Conservation (phyloP, 2,113 vertebrate genomes). For the Tyto alba region DNA sequence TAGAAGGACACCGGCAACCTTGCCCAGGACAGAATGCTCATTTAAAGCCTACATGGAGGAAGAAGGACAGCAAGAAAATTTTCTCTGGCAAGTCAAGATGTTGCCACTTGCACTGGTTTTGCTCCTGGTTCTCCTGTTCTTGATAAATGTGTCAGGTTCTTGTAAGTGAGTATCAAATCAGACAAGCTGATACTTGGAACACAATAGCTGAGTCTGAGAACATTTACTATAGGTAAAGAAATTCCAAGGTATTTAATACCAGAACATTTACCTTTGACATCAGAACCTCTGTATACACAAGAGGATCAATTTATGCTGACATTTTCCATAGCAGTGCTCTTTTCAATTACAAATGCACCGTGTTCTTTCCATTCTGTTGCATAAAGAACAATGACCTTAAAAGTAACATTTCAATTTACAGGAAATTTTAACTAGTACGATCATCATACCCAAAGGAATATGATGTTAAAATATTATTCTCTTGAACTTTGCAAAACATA, state of each 20-base stretch:
- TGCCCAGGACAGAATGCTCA: neutral
- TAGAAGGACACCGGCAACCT: neutral
- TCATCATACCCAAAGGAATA: slow-evolving; percentile 5
- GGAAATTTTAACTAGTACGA: neutral
- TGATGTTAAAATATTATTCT: neutral
- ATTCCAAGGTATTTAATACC: slow-evolving; percentile 12
- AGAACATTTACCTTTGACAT: slow-evolving; percentile 45
- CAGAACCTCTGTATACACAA: slow-evolving; percentile 14
- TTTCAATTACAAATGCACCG: slow-evolving; percentile 22
- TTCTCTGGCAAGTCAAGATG: neutral
- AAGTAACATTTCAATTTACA: slow-evolving; percentile 43
- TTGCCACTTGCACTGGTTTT: neutral
- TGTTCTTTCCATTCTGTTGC: slow-evolving; percentile 13
- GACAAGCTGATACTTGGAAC: neutral
- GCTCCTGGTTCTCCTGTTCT: neutral
- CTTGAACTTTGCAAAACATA: slow-evolving; percentile 21
- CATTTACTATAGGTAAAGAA: slow-evolving; percentile 6
- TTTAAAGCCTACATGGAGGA: neutral
- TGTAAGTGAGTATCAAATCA: neutral
- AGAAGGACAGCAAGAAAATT: neutral
- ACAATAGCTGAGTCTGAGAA: neutral
- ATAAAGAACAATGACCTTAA: slow-evolving; percentile 46
- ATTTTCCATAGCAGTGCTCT: slow-evolving; percentile 39
- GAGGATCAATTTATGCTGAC: slow-evolving; percentile 34
- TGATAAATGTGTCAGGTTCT: neutral